Percentiles rank a stretch among this genome's conserved stretches.
phyloP scores from a whole-genome alignment of 1,140 invertebrate genomes.

The Drosophila pruinosa region DNA sequence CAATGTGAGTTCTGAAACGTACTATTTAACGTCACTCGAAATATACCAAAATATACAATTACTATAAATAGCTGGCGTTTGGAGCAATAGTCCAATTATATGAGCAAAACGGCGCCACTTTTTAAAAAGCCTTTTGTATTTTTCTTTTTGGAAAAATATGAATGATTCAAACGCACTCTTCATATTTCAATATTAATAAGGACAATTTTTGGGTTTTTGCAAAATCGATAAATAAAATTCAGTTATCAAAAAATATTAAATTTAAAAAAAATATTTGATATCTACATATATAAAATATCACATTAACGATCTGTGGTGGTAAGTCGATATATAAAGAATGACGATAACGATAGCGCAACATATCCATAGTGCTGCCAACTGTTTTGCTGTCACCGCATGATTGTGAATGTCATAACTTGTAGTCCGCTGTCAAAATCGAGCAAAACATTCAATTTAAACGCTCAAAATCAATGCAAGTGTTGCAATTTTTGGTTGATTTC shows the following conservation, averaged over 20 bases:
- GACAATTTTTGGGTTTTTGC: too few relatives aligned
- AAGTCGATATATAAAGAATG: too few relatives aligned
- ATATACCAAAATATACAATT: not conserved
- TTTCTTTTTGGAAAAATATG: too few relatives aligned
- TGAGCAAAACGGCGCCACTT: too few relatives aligned
- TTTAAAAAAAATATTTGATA: too few relatives aligned
- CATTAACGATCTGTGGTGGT: conserved; percentile 16
- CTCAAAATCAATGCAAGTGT: conserved; percentile 21
- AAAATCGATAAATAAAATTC: too few relatives aligned
- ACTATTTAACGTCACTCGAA: not conserved
- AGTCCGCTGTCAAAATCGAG: conserved; percentile 44
- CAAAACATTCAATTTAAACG: conserved; percentile 47
- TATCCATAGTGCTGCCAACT: conserved; percentile 23
- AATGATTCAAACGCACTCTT: too few relatives aligned
- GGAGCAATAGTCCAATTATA: too few relatives aligned
- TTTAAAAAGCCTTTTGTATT: too few relatives aligned
- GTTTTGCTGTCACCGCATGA: not conserved
- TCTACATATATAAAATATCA: too few relatives aligned
- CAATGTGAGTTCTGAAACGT: not conserved
- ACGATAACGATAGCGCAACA: conserved; percentile 2
- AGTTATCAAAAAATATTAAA: too few relatives aligned
- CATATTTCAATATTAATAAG: too few relatives aligned
- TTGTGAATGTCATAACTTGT: conserved; percentile 28
- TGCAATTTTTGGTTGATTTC: not conserved
- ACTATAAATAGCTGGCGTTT: not conserved